phyloP scores from a whole-genome alignment of 2,113 vertebrate genomes.

The Lophochroa leadbeateri region DNA sequence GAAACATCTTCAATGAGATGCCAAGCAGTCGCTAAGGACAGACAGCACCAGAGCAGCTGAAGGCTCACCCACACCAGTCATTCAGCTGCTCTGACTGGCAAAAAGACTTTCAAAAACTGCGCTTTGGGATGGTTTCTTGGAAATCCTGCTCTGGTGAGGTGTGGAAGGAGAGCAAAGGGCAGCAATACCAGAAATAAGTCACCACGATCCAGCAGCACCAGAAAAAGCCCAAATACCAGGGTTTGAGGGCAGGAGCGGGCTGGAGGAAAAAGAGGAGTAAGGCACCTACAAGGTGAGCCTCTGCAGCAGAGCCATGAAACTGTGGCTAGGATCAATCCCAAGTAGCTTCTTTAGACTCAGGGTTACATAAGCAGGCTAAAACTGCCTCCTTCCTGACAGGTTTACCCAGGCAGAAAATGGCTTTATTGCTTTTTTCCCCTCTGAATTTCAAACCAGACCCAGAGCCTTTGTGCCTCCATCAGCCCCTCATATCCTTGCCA shows the following conservation, averaged over 20 bases:
- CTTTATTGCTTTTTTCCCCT: slow-evolving; percentile 25
- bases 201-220: not conserved
- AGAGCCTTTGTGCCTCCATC: not conserved
- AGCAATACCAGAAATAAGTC: not conserved
- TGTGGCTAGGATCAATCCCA: not conserved
- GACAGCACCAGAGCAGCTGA: not conserved
- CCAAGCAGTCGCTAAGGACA: not conserved
- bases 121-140: not conserved
- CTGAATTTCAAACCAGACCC: slow-evolving; percentile 25
- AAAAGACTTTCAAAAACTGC: not conserved
- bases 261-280: not conserved
- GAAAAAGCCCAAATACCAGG: not conserved
- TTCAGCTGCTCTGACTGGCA: not conserved
- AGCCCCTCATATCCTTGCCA: not conserved
- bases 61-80: not conserved
- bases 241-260: not conserved
- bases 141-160: not conserved
- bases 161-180: not conserved
- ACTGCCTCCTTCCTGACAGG: not conserved
- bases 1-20: not conserved
- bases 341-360: not conserved
- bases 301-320: not conserved
- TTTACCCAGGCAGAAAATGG: slow-evolving; percentile 34
- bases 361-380: slow-evolving; percentile 43
- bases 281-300: not conserved